A percentile compares a stretch with the other conserved stretches of the same genome.
phyloP scores from a whole-genome alignment of 2,888 invertebrate genomes.

The Harmothoe impar region DNA sequence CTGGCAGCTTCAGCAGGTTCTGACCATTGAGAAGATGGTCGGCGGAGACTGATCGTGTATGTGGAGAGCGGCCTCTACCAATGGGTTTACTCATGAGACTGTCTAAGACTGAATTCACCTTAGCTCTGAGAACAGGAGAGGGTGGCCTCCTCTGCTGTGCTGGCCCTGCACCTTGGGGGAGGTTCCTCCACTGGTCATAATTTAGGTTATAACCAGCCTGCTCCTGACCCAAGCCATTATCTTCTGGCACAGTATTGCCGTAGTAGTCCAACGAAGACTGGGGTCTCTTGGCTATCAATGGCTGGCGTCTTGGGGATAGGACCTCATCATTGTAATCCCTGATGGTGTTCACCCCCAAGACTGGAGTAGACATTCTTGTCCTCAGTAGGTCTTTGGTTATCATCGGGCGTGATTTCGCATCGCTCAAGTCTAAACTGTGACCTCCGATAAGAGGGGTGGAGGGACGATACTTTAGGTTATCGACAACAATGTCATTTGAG shows the following conservation, averaged over 20 bases:
- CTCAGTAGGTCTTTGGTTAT: not conserved
- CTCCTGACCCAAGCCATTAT: too few relatives aligned
- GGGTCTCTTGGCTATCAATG: not conserved
- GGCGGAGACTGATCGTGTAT: not conserved
- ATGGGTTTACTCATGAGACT: conserved; percentile 5
- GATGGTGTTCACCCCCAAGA: not conserved
- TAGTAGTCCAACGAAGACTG: not conserved
- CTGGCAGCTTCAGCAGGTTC: not conserved
- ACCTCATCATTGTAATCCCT: not conserved
- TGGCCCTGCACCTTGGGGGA: not conserved
- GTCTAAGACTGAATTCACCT: conserved; percentile 47
- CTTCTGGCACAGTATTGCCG: not conserved
- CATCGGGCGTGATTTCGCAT: not conserved
- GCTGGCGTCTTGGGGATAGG: not conserved
- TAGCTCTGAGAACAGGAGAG: conserved; percentile 37
- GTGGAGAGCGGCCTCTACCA: not conserved
- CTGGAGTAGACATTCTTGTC: not conserved
- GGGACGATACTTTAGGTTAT: not conserved
- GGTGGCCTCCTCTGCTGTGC: conserved; percentile 27
- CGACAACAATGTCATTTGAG: not conserved
- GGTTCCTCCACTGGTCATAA: not conserved
- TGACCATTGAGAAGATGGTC: not conserved
- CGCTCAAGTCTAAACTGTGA: not conserved
- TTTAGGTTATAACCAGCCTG: too few relatives aligned
- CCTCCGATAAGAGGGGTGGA: conserved; percentile 40